Conservation (phyloP, 2,888 invertebrate genomes). For the Drosophila mercatorum region DNA sequence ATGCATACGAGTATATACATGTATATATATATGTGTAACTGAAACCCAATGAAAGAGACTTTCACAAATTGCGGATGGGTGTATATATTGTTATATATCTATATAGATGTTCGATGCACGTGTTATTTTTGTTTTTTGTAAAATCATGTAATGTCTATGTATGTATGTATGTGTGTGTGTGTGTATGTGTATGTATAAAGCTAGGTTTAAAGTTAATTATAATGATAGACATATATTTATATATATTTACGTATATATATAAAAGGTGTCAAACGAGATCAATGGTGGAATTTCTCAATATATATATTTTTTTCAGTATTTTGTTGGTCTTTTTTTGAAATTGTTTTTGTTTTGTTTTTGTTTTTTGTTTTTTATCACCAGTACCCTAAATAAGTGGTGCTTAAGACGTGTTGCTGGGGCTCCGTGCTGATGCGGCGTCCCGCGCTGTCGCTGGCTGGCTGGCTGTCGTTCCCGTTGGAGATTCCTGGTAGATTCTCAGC, state of each 20-base stretch:
- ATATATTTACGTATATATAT: constrained; percentile 30
- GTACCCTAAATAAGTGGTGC: constrained; percentile 84
- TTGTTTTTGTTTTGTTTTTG: constrained; percentile 53
- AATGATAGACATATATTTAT: constrained; percentile 44
- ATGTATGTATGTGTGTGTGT: neutral
- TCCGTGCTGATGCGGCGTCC: constrained; percentile 39
- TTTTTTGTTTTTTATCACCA: constrained; percentile 78
- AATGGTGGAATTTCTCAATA: constrained; percentile 43
- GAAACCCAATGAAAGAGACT: constrained; percentile 1
- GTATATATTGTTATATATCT: constrained; percentile 13
- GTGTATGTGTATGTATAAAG: constrained; percentile 20
- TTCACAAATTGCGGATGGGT: neutral
- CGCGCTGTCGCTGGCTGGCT: constrained; percentile 30
- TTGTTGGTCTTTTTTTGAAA: constrained; percentile 43
- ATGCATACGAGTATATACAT: neutral
- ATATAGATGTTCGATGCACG: constrained; percentile 1
- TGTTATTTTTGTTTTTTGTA: constrained; percentile 3
- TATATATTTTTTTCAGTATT: constrained; percentile 20
- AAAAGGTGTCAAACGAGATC: constrained; percentile 58
- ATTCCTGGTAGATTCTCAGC: constrained; percentile 22
- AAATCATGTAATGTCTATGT: neutral
- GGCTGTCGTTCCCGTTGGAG: constrained; percentile 20
- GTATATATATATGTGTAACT: neutral
- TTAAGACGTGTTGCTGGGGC: constrained; percentile 33
- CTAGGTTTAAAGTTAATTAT: constrained; percentile 35